phyloP scores from a whole-genome alignment of 2,888 invertebrate species.

The Lasioglossum calceatum region DNA sequence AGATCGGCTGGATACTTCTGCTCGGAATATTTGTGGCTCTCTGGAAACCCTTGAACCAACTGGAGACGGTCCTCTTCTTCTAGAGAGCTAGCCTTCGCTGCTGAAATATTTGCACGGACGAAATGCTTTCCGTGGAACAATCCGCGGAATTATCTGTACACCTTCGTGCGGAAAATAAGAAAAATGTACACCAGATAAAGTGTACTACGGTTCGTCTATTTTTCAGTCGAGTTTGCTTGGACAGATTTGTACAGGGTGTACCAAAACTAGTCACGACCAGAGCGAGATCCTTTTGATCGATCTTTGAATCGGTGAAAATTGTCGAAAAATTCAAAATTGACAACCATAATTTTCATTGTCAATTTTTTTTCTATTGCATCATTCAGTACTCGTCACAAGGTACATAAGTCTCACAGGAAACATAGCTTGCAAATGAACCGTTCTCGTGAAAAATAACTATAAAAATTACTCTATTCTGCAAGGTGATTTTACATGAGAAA shows the following conservation, averaged over 20 bases:
- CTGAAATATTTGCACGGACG: not conserved
- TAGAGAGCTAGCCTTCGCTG: not conserved
- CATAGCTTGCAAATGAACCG: no score
- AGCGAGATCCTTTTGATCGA: not conserved
- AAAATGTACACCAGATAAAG: not conserved
- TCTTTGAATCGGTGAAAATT: not conserved
- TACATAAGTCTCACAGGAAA: no score
- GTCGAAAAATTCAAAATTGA: not conserved
- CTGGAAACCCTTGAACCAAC: not conserved
- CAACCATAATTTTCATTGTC: no score
- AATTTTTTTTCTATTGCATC: no score
- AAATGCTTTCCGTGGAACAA: not conserved
- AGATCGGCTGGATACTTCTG: not conserved
- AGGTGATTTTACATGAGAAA: no score
- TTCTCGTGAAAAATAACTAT: no score
- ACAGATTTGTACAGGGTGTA: not conserved
- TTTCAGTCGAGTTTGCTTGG: not conserved
- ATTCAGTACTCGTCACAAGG: no score
- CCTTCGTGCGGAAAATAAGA: not conserved
- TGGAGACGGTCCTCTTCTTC: not conserved
- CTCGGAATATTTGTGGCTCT: not conserved
- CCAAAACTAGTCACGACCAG: not conserved
- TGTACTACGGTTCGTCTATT: not conserved
- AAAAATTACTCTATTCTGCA: no score
- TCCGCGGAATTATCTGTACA: no score